Conservation (phyloP, 30 jellyfish, hydroid and myxozoan species). For the Cassiopea xamachana region DNA sequence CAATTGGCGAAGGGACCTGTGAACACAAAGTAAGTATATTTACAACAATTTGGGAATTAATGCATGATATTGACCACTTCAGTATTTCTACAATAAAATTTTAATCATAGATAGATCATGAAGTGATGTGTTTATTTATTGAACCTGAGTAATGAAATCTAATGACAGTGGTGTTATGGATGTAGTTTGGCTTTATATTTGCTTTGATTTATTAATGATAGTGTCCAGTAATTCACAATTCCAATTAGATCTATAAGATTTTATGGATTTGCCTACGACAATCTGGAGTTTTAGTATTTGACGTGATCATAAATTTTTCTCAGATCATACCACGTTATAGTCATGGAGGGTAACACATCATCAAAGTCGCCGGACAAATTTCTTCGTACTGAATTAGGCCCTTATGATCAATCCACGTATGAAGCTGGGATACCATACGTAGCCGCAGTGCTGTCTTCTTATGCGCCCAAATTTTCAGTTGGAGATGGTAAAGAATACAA, state of each 20-base stretch:
- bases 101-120: not conserved
- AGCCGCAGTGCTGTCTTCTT: slow-evolving; percentile 71
- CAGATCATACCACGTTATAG: slow-evolving; percentile 77
- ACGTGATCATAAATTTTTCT: not conserved
- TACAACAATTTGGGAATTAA: no score
- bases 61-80: no score
- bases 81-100: no score
- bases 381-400: slow-evolving; percentile 21
- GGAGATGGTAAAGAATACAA: slow-evolving; percentile 86
- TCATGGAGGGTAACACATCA: slow-evolving; percentile 28
- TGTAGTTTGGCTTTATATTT: not conserved
- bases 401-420: slow-evolving; percentile 48
- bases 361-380: slow-evolving; percentile 28
- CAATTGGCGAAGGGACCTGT: slow-evolving; percentile 69
- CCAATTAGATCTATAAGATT: not conserved
- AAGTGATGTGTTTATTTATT: not conserved
- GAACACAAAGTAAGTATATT: slow-evolving; percentile 41
- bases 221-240: no score
- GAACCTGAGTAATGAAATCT: no score
- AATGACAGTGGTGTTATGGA: not conserved
- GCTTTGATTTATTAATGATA: no score
- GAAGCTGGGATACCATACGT: slow-evolving; percentile 71
- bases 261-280: not conserved
- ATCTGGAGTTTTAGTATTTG: not conserved
- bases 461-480: slow-evolving; percentile 36